Base-by-base conservation (phyloP, 2,113 vertebrate species). In the Cynocephalus volans region DNA sequence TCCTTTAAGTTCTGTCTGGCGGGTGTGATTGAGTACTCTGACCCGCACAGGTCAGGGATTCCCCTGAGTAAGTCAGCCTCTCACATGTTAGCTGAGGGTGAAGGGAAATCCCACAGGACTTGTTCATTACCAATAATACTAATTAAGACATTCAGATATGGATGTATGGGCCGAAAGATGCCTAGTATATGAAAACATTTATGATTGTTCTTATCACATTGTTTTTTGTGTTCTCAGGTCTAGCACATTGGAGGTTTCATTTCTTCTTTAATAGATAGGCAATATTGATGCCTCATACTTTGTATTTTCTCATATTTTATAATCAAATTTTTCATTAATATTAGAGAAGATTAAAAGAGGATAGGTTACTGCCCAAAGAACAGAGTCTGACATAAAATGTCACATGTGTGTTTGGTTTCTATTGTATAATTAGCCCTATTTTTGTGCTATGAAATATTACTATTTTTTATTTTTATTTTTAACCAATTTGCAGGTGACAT, bases 401-500 rank as follows among this genome's bases (percentile, higher is more conserved):
- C 70, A 31, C 88, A 50, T 21, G 13, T 13, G 69, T 56, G 1
- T 67, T 62, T 96, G 5, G 4, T 87, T 93, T 90, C 21, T 58
- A 48, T n/a, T 86, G 17, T 41, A 56, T 76, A 92, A 89, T 73
- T 82, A 73, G 14, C 14, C 12, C 13, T 6, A 0, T 89, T 91
- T 96, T 77, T 31, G 12, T 65, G 1, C 6, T 58, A 36, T 85
- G 23, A 96, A 92, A 70, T 87, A 48, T 31, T 73, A 82, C 62
- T 60, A 45, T 50, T 28, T 50, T 77, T 86, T 82, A 62, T 88
- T 72, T 83, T 84, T 7, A 91, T 67, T 88, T 62, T 94, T 70
- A 95, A 62, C 5, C 1, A 81, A 45, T 64, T 33, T 95, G 31
- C 12, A 72, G 80, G 14, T 48, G 6, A 36, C 81, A 67, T 77